Base-by-base conservation (phyloP, 2,888 invertebrate species). In the Priocnemis perturbator region DNA sequence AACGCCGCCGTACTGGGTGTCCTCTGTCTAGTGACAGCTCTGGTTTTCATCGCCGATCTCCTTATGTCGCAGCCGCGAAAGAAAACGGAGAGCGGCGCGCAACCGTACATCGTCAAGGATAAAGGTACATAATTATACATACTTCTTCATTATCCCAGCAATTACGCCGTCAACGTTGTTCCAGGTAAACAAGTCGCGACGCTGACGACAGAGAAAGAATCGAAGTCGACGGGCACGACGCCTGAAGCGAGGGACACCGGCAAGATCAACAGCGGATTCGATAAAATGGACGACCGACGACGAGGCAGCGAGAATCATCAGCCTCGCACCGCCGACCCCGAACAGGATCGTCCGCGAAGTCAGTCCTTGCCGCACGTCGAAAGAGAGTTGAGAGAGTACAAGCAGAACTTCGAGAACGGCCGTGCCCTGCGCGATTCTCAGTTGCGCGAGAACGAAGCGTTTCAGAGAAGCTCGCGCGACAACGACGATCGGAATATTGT, bases 1-100 rank as follows among this genome's bases (percentile, higher is more conserved):
- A 95, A 95, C 87, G 94, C 94, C 0, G 93, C 94, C 0, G 92
- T 94, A 15, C 90, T 95, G 19, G 95, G 95, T 2, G 90, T 92
- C 0, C 88, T 95, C 15, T 93, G 94, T 1, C 89, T 95, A 21
- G 79, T 93, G 1, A 94, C 93, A 0, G 94, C 93, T 0, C 91
- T 93, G 0, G 89, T 94, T 0, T 95, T 95, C 89, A 91, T 94
- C 30, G 86, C 93, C 44, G 95, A 95, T 86, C 90, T 94, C 66
- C 71, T 89, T 67, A 87, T 89, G 84, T 82, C 79, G 14, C 66
- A 80, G 2, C 83, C 82, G 3, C 73, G 74, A 21, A 74, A 67
- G 47, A 83, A 85, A 68, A 81, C 15, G 5, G 37, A 37, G 14
- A 37, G 11, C 11, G 37, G 37, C 14, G 1, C 7, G 7, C 37